A percentile compares a stretch with the other conserved stretches of the same genome.
These are phyloP conservation scores for Stomorhina lunata DNA, from an alignment of 2,888 invertebrate genomes.

Conservation along the genomic window DNA sequence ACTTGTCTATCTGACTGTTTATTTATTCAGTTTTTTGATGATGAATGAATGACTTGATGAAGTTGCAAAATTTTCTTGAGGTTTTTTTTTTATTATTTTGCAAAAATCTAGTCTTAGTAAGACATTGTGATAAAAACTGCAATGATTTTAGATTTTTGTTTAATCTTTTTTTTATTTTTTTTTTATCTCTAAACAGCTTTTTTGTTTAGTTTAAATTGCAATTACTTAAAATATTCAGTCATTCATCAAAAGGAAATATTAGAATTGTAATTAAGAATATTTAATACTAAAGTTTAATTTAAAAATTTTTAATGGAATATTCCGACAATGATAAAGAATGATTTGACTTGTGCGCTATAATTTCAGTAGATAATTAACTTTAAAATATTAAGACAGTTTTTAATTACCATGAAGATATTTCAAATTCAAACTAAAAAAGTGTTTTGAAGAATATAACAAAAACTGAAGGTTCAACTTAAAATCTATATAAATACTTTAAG, in stretches of 20 bases:
- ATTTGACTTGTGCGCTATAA: no score
- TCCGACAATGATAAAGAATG: no score
- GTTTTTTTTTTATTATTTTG: constrained; percentile 18
- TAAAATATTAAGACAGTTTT: neutral
- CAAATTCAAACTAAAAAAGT: no score
- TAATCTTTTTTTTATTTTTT: neutral
- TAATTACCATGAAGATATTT: no score
- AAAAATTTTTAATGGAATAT: neutral
- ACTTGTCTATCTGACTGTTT: neutral
- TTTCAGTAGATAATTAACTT: no score
- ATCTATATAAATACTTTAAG: no score
- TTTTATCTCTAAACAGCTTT: constrained; percentile 20
- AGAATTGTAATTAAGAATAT: constrained; percentile 54
- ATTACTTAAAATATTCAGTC: constrained; percentile 35
- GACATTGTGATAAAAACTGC: neutral
- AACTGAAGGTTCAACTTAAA: no score
- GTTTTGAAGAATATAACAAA: no score
- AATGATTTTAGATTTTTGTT: neutral
- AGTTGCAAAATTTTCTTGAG: constrained; percentile 56
- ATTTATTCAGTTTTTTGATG: neutral
- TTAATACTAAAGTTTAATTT: constrained; percentile 18
- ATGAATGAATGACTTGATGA: constrained; percentile 49
- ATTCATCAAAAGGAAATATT: constrained; percentile 54
- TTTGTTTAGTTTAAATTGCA: constrained; percentile 5
- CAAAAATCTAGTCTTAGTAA: neutral